These are phyloP conservation scores for Melanotaenia boesemani DNA, from an alignment of 2,797 vertebrate genomes.

Conservation along the genomic window DNA sequence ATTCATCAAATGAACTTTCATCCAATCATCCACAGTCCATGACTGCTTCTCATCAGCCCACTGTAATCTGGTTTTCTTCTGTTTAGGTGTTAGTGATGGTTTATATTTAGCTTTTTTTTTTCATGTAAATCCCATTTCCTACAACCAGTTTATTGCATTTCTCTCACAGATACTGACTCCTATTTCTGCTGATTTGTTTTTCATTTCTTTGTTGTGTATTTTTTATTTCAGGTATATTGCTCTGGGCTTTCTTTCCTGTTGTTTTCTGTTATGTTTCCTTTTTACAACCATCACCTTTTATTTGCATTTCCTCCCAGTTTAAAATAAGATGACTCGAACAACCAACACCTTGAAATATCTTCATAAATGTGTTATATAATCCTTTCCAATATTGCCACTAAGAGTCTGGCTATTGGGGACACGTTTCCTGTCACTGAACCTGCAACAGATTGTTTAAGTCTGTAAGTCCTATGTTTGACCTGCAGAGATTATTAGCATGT, in stretches of 20 bases:
- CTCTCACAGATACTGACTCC: not conserved
- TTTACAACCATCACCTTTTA: not conserved
- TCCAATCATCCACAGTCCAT: not conserved
- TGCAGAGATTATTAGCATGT: not conserved
- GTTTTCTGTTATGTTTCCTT: not conserved
- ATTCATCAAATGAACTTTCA: not conserved
- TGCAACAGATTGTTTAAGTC: not conserved
- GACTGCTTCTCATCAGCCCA: not conserved
- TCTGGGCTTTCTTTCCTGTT: not conserved
- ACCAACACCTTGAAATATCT: not conserved
- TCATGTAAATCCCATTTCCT: not conserved
- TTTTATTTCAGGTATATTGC: no score
- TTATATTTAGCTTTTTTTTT: not conserved
- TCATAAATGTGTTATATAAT: not conserved
- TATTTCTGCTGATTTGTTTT: not conserved
- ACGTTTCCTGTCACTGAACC: not conserved
- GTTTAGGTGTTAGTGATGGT: not conserved
- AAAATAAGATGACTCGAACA: not conserved
- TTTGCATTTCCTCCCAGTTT: not conserved
- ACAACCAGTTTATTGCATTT: not conserved
- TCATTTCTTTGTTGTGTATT: not conserved
- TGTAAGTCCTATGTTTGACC: not conserved
- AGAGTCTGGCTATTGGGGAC: not conserved
- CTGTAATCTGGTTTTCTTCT: not conserved
- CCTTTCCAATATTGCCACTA: not conserved